A percentile compares a stretch with the other conserved stretches of the same genome.
Evolutionary conservation across 2,113 vertebrate genomes (phyloP).

Genomic region (Carassius auratus): DNA sequence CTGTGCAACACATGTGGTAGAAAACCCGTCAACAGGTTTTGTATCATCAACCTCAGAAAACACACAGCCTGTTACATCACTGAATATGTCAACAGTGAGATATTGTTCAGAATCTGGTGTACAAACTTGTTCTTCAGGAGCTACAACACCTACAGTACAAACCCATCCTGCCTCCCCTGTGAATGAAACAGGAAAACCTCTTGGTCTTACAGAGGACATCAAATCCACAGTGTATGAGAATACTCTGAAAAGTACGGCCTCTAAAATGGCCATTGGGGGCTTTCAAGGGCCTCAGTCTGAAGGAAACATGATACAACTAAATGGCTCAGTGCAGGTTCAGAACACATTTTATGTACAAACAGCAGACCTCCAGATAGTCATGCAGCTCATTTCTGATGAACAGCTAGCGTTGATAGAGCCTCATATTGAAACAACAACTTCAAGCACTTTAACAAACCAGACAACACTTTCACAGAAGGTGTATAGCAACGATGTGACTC

Average conservation of each 20-base stretch:
- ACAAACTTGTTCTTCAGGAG: conserved; percentile 54
- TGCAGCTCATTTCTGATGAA: conserved; percentile 79
- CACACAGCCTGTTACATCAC: conserved; percentile 44
- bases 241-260: not conserved
- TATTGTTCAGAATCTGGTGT: conserved; percentile 59
- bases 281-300: conserved; percentile 5
- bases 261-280: conserved; percentile 15
- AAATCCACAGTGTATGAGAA: not conserved
- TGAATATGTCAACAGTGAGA: not conserved
- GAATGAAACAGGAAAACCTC: conserved; percentile 29
- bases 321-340: conserved; percentile 58
- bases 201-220: conserved; percentile 18
- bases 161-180: conserved; percentile 15
- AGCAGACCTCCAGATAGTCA: conserved; percentile 76
- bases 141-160: conserved; percentile 1
- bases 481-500: not conserved
- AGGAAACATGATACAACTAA: conserved; percentile 49
- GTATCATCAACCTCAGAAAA: conserved; percentile 40
- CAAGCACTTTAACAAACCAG: not conserved
- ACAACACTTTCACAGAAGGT: conserved; percentile 19
- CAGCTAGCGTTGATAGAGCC: conserved; percentile 75
- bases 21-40: conserved; percentile 32
- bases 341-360: conserved; percentile 74
- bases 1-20: not conserved
- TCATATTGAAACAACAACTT: conserved; percentile 67